Evolutionary conservation across 2,888 invertebrate genomes (phyloP).

Genomic region (Lepidonotus clava): DNA sequence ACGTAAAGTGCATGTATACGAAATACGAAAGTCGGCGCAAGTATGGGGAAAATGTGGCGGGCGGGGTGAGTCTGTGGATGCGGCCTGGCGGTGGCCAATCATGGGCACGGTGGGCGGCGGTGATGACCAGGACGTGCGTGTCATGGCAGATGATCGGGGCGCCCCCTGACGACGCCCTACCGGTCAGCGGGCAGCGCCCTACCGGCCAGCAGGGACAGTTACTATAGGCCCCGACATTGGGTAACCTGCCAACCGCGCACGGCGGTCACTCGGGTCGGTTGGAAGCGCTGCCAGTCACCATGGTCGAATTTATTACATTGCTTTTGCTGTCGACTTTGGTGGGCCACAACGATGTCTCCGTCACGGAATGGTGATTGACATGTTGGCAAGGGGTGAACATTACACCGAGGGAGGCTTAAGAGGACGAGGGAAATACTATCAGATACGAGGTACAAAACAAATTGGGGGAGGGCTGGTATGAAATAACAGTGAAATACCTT

Average conservation of each 20-base stretch:
- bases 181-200: neutral
- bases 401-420: too few relatives aligned
- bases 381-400: too few relatives aligned
- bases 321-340: too few relatives aligned
- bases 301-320: neutral
- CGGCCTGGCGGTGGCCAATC: conserved; percentile 8
- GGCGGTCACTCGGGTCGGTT: neutral
- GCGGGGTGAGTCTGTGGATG: neutral
- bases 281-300: conserved; percentile 6
- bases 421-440: too few relatives aligned
- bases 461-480: too few relatives aligned
- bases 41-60: neutral
- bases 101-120: neutral
- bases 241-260: neutral
- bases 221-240: neutral
- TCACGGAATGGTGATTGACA: too few relatives aligned
- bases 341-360: too few relatives aligned
- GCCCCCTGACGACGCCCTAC: neutral
- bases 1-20: too few relatives aligned
- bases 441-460: too few relatives aligned
- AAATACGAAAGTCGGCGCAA: too few relatives aligned
- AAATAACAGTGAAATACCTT: too few relatives aligned
- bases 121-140: conserved; percentile 6
- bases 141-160: neutral
- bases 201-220: neutral